Base-by-base conservation (phyloP, 2,113 vertebrate genomes). In the Thunnus maccoyii region DNA sequence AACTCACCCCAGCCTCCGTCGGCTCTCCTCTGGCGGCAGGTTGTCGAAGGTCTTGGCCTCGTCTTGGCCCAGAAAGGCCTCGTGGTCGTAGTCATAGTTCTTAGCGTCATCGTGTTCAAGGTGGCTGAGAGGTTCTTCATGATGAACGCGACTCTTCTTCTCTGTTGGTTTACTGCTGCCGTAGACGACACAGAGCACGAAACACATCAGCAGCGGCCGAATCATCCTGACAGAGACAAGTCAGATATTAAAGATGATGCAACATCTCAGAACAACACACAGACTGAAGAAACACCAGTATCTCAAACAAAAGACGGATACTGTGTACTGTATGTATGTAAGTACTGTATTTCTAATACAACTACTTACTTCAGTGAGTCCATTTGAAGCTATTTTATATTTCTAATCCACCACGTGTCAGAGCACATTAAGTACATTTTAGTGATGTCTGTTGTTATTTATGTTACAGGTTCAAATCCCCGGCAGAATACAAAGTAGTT, bases 11-110 rank as follows among this genome's bases (percentile, higher is more conserved):
- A 99, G 95, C 14, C 97, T 94, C 46, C 97, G 95, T 67, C 96
- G 96, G 95, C 98, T 99, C 90, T 99, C 98, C 86, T 98, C 96
- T 0, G 96, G 96, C 0, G 96, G 91, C n/a, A 99, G 96, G 72
- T 97, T 95, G 3, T 98, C 97, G 17, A 99, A 99, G 15, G 94
- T 94, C 74, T 97, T 96, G 57, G 97, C 97, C 60, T 97, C 96
- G 0, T 97, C 96, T 0, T 95, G 93, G 0, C 97, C 98, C 63
- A 99, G 92, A 77, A 98, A 98, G 8, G 97, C 98, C 36, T 99
- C 97, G 0, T 99, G 98, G 93, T 99, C 97, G 3, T 97, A 99
- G 72, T 98, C 96, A 16, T 96, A 96, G 92, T 88, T 97, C 56
- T 97, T 88, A 0, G 89, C 87, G 18, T 99, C 97, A 0, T 97